A percentile compares a stretch with the other conserved stretches of the same genome.
phyloP scores from a whole-genome alignment of 2,888 invertebrate species.

The Eretmocerus hayati region DNA sequence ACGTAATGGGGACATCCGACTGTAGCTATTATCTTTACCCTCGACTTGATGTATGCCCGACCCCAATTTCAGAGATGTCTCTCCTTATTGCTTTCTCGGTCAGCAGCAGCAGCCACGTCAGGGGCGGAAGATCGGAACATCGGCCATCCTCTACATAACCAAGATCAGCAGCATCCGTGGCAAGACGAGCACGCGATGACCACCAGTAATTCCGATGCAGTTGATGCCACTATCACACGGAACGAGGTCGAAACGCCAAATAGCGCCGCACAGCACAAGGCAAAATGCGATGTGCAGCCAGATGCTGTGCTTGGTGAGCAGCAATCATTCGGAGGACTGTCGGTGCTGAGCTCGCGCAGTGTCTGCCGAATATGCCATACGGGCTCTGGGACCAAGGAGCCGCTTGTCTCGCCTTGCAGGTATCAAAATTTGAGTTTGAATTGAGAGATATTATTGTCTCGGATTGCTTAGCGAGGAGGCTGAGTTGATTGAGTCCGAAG shows the following conservation, averaged over 20 bases:
- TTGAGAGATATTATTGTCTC: background rate
- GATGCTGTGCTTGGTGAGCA: constrained; percentile 7
- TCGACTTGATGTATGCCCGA: too few relatives aligned
- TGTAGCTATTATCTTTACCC: too few relatives aligned
- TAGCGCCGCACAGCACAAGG: background rate
- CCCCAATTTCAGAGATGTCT: too few relatives aligned
- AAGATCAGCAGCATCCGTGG: background rate
- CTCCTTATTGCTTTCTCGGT: background rate
- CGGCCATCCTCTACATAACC: too few relatives aligned
- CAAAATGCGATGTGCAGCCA: background rate
- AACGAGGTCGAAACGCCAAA: too few relatives aligned
- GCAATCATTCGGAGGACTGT: constrained; percentile 2
- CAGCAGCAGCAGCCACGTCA: background rate
- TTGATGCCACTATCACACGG: background rate
- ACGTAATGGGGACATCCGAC: too few relatives aligned
- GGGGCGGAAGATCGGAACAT: too few relatives aligned
- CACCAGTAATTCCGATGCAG: background rate
- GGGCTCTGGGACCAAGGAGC: constrained; percentile 46
- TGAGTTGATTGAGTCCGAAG: background rate
- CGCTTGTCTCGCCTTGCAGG: constrained; percentile 57
- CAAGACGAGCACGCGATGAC: background rate
- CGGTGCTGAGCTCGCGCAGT: constrained; percentile 12
- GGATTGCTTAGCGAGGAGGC: background rate
- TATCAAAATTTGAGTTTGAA: constrained; percentile 11
- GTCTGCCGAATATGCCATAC: constrained; percentile 62